Base-by-base conservation (phyloP, 2,797 vertebrate species). In the Danio aesculapii region DNA sequence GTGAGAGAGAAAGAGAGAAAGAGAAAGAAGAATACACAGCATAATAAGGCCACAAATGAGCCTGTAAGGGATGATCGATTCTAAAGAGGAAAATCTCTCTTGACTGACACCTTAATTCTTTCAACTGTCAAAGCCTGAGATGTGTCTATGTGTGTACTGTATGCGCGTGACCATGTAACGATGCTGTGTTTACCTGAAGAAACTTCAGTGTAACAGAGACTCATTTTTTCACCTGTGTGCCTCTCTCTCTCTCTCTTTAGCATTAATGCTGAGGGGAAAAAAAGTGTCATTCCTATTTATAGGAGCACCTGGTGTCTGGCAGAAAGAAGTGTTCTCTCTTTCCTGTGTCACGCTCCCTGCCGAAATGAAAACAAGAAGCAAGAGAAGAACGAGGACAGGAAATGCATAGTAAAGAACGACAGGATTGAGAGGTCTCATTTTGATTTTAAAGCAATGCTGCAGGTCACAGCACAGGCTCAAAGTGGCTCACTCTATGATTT, bases 221-320 rank as follows among this genome's bases (percentile, higher is more conserved):
- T 1, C 0, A 2, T 69, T 5, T 41, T 6, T 69, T 59, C 59
- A 62, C 16, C 9, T 64, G 39, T 64, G 62, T 64, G 41, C 41
- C 11, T 57, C 39, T 16, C 11, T 58, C 43, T 66, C 39, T 9
- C 11, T 64, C 44, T 14, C 47, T 9, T 73, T 73, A 74, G 52
- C 61, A 73, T 66, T 74, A 66, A 73, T 64, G 52, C 59, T 57
- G 14, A 66, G 4, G 68, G 11, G 17, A 43, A 43, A 53, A 67
- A 57, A 47, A 55, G 68, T 80, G 52, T 74, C 78, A 74, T 44
- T 81, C 50, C 61, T 81, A 66, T 67, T 74, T 76, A 84, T 66
- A 64, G 59, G 21, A 69, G 64, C 63, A 47, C 77, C 47, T 9
- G 3, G 21, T 76, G 49, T 66, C 58, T 80, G 66, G 50, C 66